Evolutionary conservation across 2,113 vertebrate genomes (phyloP), one percentile per base, ranked within the genome.

Genomic region (Chelonoidis abingdonii): DNA sequence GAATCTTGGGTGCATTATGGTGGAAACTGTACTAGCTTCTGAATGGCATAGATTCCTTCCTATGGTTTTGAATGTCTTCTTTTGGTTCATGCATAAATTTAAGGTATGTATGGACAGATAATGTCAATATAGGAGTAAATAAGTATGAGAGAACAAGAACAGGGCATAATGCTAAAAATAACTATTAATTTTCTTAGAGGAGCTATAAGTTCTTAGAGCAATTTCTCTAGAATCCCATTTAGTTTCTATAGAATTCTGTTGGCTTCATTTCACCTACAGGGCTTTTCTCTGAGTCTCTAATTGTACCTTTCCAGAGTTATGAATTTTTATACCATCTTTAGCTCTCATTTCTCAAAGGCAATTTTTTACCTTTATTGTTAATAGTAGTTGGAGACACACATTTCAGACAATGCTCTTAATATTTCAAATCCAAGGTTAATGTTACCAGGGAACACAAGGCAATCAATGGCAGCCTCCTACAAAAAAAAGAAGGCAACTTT

Each of bases 71-170:
- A 88, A n/a, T 57, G 49, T 5, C 53, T 69, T 21, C 6, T 78
- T 53, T 59, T 29, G 1, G 12, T 87, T 41, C 62, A 10, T 7
- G 59, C 57, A 50, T 83, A 84, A 52, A 5, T 3, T 14, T 2
- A 44, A 83, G 75, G 41, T 5, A 6, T 0, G 1, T 3, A 0
- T 0, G 2, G 10, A 38, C 3, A 62, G 65, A 8, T 52, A 21
- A n/a, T 29, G 62, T 8, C 8, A 85, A 79, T 52, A 10, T 7
- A 8, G 3, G 14, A 31, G 76, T 38, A 86, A 83, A 52, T 0
- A 4, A 11, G 62, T 11, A 29, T 2, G 14, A 1, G 47, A 86
- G 22, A 76, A 81, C 89, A 2, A 19, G 10, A 78, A 49, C 1
- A 80, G 22, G 81, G 92, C 83, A 44, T 35, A 80, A 35, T 52